Evolutionary conservation across 2,113 vertebrate species (phyloP).

Genomic region (Cardinalis cardinalis): DNA sequence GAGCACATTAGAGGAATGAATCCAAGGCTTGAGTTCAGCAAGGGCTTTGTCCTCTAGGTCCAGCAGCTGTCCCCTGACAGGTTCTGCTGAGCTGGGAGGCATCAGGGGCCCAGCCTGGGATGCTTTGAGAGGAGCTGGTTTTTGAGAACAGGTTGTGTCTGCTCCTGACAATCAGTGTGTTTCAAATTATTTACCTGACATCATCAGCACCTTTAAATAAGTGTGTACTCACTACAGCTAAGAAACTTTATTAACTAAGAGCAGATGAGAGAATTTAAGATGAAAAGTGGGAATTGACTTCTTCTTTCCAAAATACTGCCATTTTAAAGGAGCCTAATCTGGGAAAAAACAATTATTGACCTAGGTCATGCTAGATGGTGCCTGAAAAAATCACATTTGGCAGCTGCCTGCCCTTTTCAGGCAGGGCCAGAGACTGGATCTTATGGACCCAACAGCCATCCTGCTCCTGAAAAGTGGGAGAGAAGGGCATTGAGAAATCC

Average conservation of each 20-base stretch:
- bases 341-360: conserved; percentile 14
- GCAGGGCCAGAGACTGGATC: background rate
- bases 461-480: background rate
- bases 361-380: background rate
- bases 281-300: background rate
- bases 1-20: background rate
- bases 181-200: background rate
- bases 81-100: background rate
- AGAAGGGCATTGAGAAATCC: background rate
- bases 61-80: background rate
- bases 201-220: background rate
- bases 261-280: background rate
- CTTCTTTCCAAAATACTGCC: background rate
- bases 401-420: background rate
- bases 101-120: background rate
- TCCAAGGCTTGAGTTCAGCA: background rate
- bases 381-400: background rate
- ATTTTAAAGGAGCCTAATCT: background rate
- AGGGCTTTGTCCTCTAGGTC: background rate
- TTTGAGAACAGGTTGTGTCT: background rate
- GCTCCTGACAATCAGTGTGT: background rate
- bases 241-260: background rate
- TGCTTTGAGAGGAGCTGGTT: background rate
- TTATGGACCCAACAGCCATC: background rate
- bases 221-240: background rate